phyloP scores from a whole-genome alignment of 2,113 vertebrate genomes.

The Lucifuga dentata region DNA sequence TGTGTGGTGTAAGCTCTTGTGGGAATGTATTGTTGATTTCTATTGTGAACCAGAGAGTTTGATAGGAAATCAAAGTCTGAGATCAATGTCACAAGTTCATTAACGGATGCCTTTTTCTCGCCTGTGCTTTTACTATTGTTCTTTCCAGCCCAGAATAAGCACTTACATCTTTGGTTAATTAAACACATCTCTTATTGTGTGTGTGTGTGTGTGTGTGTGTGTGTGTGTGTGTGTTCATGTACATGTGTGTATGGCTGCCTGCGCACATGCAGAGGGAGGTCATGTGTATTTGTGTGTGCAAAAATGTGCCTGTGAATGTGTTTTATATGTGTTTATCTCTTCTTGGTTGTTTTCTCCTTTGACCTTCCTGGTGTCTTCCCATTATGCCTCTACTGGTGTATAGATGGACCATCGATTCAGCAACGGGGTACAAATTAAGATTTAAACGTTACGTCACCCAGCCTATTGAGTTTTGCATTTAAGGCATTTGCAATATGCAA shows the following conservation, averaged over 20 bases:
- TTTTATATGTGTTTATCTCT: conserved; percentile 31
- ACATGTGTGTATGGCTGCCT: conserved; percentile 25
- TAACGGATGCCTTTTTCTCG: conserved; percentile 76
- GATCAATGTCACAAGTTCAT: conserved; percentile 83
- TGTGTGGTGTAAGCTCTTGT: conserved; percentile 44
- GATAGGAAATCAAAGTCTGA: conserved; percentile 80
- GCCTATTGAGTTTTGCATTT: conserved; percentile 84
- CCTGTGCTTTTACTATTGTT: conserved; percentile 70
- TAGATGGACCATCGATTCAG: conserved; percentile 81
- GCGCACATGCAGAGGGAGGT: conserved; percentile 5
- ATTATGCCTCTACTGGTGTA: conserved; percentile 75
- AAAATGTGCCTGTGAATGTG: background rate
- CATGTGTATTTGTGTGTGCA: conserved; percentile 17
- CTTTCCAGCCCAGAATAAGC: conserved; percentile 54
- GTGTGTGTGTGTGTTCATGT: conserved; percentile 19
- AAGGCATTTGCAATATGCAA: conserved; percentile 86
- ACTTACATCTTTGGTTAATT: conserved; percentile 69
- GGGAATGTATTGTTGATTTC: conserved; percentile 60
- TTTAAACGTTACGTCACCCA: conserved; percentile 84
- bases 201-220: conserved; percentile 7
- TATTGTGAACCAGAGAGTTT: conserved; percentile 67
- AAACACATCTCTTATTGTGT: conserved; percentile 60
- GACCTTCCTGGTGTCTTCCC: conserved; percentile 79
- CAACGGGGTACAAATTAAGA: conserved; percentile 84
- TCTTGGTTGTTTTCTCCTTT: conserved; percentile 52